Conservation (phyloP, 1,140 invertebrate genomes). For the Heliconius hermathena region DNA sequence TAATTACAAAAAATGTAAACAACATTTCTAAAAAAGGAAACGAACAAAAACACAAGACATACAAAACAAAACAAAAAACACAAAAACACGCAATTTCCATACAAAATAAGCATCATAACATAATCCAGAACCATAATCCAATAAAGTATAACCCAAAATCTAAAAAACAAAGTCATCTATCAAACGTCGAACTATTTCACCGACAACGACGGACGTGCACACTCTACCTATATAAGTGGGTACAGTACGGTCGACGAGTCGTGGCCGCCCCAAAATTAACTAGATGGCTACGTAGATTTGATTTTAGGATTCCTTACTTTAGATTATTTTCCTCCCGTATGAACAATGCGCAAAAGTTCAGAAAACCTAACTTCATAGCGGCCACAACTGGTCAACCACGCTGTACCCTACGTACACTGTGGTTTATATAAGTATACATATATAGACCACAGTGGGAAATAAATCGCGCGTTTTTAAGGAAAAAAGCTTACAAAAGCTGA, state of each 20-base stretch:
- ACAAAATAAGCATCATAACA: constrained; percentile 3
- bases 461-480: constrained; percentile 24
- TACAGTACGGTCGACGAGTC: too few species aligned
- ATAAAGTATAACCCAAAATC: constrained; percentile 8
- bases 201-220: background rate
- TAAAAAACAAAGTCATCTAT: constrained; percentile 21
- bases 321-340: too few species aligned
- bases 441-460: constrained; percentile 2
- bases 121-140: constrained; percentile 3
- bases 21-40: background rate
- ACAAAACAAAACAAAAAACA: background rate
- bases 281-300: too few species aligned
- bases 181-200: constrained; percentile 21
- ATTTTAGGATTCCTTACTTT: too few species aligned
- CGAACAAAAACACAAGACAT: background rate
- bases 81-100: background rate
- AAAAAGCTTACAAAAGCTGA: constrained; percentile 32
- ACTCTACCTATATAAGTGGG: background rate
- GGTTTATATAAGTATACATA: background rate
- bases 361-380: too few species aligned
- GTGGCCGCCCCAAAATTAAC: too few species aligned
- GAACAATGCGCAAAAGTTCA: too few species aligned
- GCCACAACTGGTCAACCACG: too few species aligned
- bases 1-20: too few species aligned
- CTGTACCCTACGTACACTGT: too few species aligned